Evolutionary conservation across 2,113 vertebrate genomes (phyloP).

Genomic region (Oceanites oceanicus): DNA sequence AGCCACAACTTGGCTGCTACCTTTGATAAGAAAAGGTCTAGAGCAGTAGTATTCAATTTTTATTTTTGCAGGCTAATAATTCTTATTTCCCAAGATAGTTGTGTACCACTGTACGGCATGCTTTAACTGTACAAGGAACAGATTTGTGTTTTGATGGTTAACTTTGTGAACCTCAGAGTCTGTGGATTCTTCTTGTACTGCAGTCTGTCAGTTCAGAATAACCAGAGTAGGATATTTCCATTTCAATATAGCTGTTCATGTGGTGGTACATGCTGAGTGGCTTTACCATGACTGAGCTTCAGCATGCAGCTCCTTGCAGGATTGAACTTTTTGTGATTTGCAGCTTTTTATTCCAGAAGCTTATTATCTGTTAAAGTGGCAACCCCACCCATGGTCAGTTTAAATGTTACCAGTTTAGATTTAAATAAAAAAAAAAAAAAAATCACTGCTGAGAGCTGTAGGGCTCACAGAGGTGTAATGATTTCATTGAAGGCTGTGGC

Average conservation of each 20-base stretch:
- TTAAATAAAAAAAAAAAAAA: background rate
- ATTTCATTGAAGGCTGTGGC: background rate
- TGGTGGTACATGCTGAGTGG: background rate
- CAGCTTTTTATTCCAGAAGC: background rate
- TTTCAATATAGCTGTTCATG: background rate
- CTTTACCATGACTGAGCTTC: rapidly evolving
- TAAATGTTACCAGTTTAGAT: background rate
- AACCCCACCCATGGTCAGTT: background rate
- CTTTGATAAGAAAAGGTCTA: background rate
- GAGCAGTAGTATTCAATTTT: background rate
- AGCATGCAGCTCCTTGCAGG: background rate
- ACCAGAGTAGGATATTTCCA: background rate
- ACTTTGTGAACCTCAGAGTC: background rate
- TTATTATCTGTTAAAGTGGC: background rate
- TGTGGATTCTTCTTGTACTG: background rate
- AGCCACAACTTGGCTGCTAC: background rate
- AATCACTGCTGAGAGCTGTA: background rate
- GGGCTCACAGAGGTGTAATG: background rate
- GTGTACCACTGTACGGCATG: background rate
- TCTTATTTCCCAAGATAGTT: background rate
- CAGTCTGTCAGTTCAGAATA: background rate
- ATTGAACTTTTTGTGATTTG: background rate
- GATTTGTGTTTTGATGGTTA: background rate
- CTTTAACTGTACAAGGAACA: background rate
- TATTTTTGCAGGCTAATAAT: background rate